These are phyloP conservation scores for Pteropus alecto DNA, from an alignment of 2,113 vertebrate genomes.

Conservation along the genomic window DNA sequence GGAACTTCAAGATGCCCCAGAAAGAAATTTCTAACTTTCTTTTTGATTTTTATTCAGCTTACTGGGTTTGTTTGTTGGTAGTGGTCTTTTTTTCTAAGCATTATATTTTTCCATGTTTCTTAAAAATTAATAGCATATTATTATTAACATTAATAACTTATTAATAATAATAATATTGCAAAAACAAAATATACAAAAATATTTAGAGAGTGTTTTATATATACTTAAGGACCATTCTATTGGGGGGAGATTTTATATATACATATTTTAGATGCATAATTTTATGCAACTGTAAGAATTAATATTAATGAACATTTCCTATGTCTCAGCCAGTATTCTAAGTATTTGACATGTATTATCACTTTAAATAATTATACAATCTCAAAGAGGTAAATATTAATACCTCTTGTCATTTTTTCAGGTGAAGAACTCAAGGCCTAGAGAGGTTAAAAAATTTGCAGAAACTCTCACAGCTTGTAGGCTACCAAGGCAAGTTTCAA, in stretches of 20 bases:
- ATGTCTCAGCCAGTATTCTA: not conserved
- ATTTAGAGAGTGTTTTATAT: not conserved
- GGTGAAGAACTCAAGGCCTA: not conserved
- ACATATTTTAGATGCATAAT: not conserved
- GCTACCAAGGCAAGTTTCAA: not conserved
- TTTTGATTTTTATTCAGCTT: not conserved
- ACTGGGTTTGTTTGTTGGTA: not conserved
- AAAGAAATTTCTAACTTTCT: not conserved
- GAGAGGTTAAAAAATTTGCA: not conserved
- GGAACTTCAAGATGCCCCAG: not conserved
- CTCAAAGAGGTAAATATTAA: not conserved
- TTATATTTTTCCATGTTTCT: not conserved
- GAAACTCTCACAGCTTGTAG: not conserved
- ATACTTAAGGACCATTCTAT: not conserved
- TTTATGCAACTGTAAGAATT: not conserved
- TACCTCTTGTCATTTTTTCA: not conserved
- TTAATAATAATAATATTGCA: not conserved
- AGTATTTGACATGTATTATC: not conserved
- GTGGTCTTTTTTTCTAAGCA: not conserved
- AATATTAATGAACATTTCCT: not conserved
- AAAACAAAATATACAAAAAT: not conserved
- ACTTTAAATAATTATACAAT: not conserved
- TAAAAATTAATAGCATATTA: not conserved
- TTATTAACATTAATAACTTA: not conserved
- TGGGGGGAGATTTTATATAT: not conserved